A percentile compares a stretch with the other conserved stretches of the same genome.
Evolutionary conservation across 2,888 invertebrate genomes (phyloP).

Genomic region (Dascillus cervinus): DNA sequence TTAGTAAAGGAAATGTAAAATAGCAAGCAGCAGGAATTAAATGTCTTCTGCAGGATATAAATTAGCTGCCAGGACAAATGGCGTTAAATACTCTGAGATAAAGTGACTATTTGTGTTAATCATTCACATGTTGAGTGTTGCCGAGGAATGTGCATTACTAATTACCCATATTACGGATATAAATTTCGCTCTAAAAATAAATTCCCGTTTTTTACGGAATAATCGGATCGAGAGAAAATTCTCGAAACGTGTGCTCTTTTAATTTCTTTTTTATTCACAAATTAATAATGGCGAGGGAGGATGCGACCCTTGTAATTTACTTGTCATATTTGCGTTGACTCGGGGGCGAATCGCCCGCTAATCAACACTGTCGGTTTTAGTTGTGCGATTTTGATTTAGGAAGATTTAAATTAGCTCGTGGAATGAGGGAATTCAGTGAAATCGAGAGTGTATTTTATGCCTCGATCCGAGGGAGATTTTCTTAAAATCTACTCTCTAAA

Average conservation of each 20-base stretch:
- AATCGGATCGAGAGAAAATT: no score
- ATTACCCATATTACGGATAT: constrained; percentile 13
- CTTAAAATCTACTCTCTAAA: constrained; percentile 9
- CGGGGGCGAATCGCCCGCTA: no score
- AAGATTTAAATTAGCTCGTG: no score
- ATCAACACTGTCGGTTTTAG: no score
- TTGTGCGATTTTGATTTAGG: no score
- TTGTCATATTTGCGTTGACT: no score
- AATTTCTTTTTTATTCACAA: no score
- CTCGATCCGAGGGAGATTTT: constrained; percentile 8
- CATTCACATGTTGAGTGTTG: constrained; percentile 22
- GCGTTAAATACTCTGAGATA: constrained; percentile 26
- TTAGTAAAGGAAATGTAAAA: constrained; percentile 25
- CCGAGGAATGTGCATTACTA: constrained; percentile 14
- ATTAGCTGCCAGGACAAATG: constrained; percentile 25
- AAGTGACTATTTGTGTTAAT: constrained; percentile 22
- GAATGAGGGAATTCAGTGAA: no score
- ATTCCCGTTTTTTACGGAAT: no score
- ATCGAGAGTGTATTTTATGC: constrained; percentile 20
- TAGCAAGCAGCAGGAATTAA: constrained; percentile 24
- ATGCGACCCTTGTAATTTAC: no score
- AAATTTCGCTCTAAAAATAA: constrained; percentile 10
- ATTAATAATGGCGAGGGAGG: no score
- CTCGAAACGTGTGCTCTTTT: no score
- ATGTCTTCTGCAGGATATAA: constrained; percentile 25